phyloP scores from a whole-genome alignment of 2,797 vertebrate species.

The Gymnothorax reevesii region DNA sequence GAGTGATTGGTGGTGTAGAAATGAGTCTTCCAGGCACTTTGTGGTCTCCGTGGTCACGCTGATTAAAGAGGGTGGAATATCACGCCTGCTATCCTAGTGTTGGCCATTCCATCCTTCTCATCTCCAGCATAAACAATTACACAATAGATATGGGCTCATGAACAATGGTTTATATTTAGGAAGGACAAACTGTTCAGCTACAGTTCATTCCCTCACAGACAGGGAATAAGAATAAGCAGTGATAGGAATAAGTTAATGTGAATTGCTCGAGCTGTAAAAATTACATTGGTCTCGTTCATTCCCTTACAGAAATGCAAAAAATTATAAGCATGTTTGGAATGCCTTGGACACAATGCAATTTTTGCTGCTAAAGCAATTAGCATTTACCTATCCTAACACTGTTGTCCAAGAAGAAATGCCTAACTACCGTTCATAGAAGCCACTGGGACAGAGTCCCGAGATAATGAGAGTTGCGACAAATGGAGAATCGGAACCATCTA shows the following conservation, averaged over 20 bases:
- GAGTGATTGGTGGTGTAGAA: not conserved
- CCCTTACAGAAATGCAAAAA: not conserved
- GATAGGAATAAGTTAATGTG: not conserved
- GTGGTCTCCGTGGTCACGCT: not conserved
- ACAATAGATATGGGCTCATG: not conserved
- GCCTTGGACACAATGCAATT: not conserved
- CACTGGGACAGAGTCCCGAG: not conserved
- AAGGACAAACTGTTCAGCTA: not conserved
- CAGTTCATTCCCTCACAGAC: not conserved
- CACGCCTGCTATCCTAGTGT: not conserved
- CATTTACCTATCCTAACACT: not conserved
- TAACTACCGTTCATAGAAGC: not conserved
- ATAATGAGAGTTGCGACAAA: too few species aligned
- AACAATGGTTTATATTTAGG: not conserved
- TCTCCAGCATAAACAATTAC: not conserved
- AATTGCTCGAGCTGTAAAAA: not conserved
- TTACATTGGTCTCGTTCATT: not conserved
- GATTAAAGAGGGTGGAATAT: not conserved
- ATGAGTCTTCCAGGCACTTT: not conserved
- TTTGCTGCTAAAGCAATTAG: not conserved
- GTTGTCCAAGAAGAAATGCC: constrained; percentile 4
- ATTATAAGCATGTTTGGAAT: not conserved
- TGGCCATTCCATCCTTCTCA: not conserved
- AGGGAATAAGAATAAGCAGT: too few species aligned
- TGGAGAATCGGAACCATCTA: too few species aligned